Conservation (phyloP, 2,888 invertebrate genomes). For the Oscheius sp. region DNA sequence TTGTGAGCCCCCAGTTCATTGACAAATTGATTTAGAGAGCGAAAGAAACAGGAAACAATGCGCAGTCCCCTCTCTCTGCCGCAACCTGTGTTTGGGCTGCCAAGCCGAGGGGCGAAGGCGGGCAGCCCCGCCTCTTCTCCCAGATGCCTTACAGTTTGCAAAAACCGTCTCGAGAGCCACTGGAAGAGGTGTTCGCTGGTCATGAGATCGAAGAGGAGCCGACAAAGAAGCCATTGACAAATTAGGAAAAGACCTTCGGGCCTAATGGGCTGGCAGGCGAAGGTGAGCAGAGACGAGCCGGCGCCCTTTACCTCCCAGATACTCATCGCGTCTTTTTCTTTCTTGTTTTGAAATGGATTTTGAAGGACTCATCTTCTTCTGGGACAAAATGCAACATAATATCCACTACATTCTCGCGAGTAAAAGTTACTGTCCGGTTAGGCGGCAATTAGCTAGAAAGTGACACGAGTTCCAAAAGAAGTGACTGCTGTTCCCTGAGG, state of each 20-base stretch:
- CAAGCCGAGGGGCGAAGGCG: constrained; percentile 26
- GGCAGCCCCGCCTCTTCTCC: constrained; percentile 29
- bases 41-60: constrained; percentile 36
- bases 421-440: constrained; percentile 17
- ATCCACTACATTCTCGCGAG: background rate
- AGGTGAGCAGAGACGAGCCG: too few species aligned
- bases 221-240: too few species aligned
- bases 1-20: background rate
- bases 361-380: too few species aligned
- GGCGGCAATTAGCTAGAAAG: constrained; percentile 19
- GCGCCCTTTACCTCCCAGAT: too few species aligned
- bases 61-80: constrained; percentile 15
- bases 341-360: background rate
- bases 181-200: too few species aligned
- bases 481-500: background rate
- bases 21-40: constrained; percentile 21
- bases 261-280: too few species aligned
- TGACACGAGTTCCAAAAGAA: constrained; percentile 8
- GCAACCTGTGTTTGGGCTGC: constrained; percentile 37
- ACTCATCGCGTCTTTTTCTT: too few species aligned
- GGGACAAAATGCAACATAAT: constrained; percentile 4
- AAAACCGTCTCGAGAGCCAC: constrained; percentile 25
- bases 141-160: constrained; percentile 14
- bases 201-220: too few species aligned
- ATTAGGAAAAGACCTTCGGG: too few species aligned